Evolutionary conservation across 2,888 invertebrate species (phyloP).

Genomic region (Platycheirus rosarum): DNA sequence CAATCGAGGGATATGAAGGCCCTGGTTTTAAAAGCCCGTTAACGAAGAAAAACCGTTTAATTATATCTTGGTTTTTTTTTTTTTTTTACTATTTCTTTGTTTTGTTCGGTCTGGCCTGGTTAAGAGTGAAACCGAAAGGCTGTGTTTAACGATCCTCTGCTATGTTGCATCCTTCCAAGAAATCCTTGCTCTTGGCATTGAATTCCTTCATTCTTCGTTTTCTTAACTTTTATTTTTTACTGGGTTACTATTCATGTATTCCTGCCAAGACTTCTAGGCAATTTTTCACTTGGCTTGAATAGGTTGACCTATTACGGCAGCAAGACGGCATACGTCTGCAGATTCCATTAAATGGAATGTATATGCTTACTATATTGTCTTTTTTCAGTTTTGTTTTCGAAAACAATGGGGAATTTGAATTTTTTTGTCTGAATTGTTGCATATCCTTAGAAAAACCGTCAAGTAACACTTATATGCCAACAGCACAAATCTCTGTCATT

Average conservation of each 20-base stretch:
- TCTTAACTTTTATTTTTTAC: neutral
- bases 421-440: too few species aligned
- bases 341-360: too few species aligned
- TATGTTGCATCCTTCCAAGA: neutral
- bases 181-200: slow-evolving; percentile 23
- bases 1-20: neutral
- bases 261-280: too few species aligned
- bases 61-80: neutral
- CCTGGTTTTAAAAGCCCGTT: neutral
- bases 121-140: slow-evolving; percentile 4
- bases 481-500: neutral
- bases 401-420: too few species aligned
- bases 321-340: too few species aligned
- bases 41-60: slow-evolving; percentile 13
- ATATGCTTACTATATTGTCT: too few species aligned
- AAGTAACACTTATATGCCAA: neutral
- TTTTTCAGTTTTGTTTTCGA: too few species aligned
- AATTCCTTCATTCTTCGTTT: neutral
- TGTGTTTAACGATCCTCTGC: slow-evolving; percentile 6
- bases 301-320: too few species aligned
- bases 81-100: slow-evolving; percentile 4
- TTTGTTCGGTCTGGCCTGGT: neutral
- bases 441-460: neutral
- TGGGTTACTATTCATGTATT: too few species aligned
- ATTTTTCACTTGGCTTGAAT: too few species aligned